A percentile compares a stretch with the other conserved stretches of the same genome.
Evolutionary conservation across 2,888 invertebrate species (phyloP).

Genomic region (Poecilus cupreus): DNA sequence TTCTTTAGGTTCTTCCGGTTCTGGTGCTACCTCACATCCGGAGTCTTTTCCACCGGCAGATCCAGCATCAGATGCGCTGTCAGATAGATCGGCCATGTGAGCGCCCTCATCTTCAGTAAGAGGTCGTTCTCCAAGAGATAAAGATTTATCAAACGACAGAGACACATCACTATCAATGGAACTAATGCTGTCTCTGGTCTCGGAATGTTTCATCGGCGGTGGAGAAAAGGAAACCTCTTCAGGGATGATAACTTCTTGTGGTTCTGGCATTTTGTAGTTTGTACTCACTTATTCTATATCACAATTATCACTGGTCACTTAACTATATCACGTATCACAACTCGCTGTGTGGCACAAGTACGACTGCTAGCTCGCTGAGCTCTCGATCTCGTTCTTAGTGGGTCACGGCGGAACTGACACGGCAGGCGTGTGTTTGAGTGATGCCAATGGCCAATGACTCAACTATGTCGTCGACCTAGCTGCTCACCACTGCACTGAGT

Average conservation of each 20-base stretch:
- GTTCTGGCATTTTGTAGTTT: conserved; percentile 55
- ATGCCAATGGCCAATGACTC: conserved; percentile 37
- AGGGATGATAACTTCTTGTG: conserved; percentile 65
- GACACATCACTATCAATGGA: conserved; percentile 79
- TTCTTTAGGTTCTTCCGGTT: conserved; percentile 73
- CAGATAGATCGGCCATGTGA: conserved; percentile 78
- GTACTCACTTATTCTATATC: neutral
- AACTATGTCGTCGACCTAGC: conserved; percentile 48
- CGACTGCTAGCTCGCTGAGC: neutral
- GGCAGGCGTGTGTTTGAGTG: neutral
- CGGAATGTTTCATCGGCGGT: conserved; percentile 74
- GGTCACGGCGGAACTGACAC: conserved; percentile 6
- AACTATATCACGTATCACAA: conserved; percentile 9
- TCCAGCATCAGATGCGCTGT: conserved; percentile 79
- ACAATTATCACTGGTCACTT: conserved; percentile 46
- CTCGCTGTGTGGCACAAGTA: neutral
- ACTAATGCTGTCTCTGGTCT: conserved; percentile 77
- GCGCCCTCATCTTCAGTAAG: conserved; percentile 77
- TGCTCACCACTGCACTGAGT: conserved; percentile 37
- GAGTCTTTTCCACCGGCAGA: conserved; percentile 81
- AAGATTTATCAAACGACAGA: conserved; percentile 73
- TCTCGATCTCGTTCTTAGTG: neutral
- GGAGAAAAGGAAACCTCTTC: conserved; percentile 63
- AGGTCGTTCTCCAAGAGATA: conserved; percentile 62
- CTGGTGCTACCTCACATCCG: conserved; percentile 79